A percentile compares a stretch with the other conserved stretches of the same genome.
phyloP scores from a whole-genome alignment of 2,113 vertebrate genomes.

The Anser brachyrhynchus region DNA sequence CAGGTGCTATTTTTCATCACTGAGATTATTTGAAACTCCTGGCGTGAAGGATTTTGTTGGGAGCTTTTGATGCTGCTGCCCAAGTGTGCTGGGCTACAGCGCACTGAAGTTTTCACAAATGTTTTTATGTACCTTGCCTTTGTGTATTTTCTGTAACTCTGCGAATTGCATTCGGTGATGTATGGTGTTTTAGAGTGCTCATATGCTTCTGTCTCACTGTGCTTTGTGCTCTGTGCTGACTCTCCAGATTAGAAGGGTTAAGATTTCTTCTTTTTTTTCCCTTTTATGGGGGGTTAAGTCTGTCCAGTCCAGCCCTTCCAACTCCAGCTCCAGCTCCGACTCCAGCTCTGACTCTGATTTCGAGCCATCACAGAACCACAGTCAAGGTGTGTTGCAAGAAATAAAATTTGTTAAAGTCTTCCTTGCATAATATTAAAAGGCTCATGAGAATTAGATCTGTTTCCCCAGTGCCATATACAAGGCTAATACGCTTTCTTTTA shows the following conservation, averaged over 20 bases:
- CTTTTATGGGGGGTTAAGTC: conserved; percentile 82
- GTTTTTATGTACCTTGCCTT: background rate
- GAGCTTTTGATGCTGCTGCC: background rate
- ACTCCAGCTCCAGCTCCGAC: conserved; percentile 94
- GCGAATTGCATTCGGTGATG: background rate
- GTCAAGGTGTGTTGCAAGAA: conserved; percentile 85
- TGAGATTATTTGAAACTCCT: background rate
- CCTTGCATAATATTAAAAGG: background rate
- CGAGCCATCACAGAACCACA: conserved; percentile 94
- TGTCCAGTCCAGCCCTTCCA: conserved; percentile 90
- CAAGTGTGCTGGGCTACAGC: background rate
- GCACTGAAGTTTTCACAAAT: background rate
- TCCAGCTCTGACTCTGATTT: conserved; percentile 98
- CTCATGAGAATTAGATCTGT: background rate
- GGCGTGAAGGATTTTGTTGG: background rate
- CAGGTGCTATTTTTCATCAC: background rate
- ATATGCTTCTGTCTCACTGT: background rate
- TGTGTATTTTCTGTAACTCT: background rate
- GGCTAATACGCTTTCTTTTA: background rate
- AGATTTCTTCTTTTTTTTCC: conserved; percentile 2
- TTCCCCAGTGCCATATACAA: background rate
- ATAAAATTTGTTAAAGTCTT: background rate
- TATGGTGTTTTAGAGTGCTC: background rate
- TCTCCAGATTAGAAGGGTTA: conserved; percentile 49
- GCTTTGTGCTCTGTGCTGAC: background rate